phyloP scores from a whole-genome alignment of 2,797 vertebrate species.

The Molothrus aeneus region DNA sequence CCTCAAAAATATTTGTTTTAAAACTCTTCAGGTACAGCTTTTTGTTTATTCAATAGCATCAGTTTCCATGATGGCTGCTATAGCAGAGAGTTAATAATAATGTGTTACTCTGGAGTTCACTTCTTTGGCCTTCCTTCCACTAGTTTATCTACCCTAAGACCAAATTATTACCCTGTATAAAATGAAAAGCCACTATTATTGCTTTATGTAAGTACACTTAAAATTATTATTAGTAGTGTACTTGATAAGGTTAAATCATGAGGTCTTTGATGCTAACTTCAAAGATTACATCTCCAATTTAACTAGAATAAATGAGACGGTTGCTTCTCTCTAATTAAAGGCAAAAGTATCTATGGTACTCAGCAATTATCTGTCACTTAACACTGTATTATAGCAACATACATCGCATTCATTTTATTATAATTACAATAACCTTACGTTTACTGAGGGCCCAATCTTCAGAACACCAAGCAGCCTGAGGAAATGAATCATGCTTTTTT shows the following conservation, averaged over 20 bases:
- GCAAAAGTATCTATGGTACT: slow-evolving; percentile 44
- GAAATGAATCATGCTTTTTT: background rate
- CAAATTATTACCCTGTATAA: slow-evolving; percentile 40
- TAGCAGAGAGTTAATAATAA: slow-evolving; percentile 5
- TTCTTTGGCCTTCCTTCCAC: slow-evolving; percentile 11
- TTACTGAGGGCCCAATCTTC: background rate
- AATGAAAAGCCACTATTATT: slow-evolving; percentile 53
- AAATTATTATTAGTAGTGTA: slow-evolving; percentile 40
- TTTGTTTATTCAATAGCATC: background rate
- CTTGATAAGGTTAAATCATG: slow-evolving; percentile 60
- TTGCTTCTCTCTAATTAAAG: slow-evolving; percentile 64
- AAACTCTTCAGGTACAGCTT: background rate
- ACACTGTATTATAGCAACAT: slow-evolving; percentile 22
- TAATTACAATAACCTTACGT: slow-evolving; percentile 43
- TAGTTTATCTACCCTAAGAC: slow-evolving; percentile 30
- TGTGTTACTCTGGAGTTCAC: slow-evolving; percentile 3
- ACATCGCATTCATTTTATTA: slow-evolving; percentile 46
- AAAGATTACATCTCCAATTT: slow-evolving; percentile 50
- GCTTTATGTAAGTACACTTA: slow-evolving; percentile 57
- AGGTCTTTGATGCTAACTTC: slow-evolving; percentile 55
- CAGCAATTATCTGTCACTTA: slow-evolving; percentile 63
- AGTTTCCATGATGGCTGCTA: background rate
- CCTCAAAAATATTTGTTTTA: background rate
- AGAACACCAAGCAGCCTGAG: background rate
- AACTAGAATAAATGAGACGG: slow-evolving; percentile 57